Evolutionary conservation across 2,888 invertebrate genomes (phyloP).

Genomic region (Atrina japonica): DNA sequence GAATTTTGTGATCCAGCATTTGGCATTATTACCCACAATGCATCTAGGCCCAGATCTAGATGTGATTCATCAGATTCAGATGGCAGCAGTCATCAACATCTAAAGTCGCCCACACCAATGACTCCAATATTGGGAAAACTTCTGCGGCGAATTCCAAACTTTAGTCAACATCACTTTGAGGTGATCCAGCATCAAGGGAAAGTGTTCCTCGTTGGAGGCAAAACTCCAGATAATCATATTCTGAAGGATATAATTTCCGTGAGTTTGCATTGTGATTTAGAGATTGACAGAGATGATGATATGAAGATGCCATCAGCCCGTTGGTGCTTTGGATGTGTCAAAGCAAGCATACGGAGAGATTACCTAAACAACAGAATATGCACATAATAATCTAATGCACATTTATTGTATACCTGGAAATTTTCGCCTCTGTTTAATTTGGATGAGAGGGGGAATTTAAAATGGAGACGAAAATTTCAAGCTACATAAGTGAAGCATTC

Average conservation of each 20-base stretch:
- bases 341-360: conserved; percentile 49
- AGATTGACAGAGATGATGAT: conserved; percentile 21
- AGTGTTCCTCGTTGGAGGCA: conserved; percentile 64
- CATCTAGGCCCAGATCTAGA: conserved; percentile 48
- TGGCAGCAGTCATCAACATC: conserved; percentile 9
- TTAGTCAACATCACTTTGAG: conserved; percentile 67
- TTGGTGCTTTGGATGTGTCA: conserved; percentile 63
- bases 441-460: too few species aligned
- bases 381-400: too few species aligned
- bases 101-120: conserved; percentile 37
- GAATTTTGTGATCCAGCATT: conserved; percentile 49
- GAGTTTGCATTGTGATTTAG: conserved; percentile 27
- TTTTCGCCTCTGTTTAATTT: too few species aligned
- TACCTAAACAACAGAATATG: conserved; percentile 59
- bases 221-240: conserved; percentile 66
- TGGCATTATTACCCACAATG: conserved; percentile 32
- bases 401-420: too few species aligned
- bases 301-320: conserved; percentile 58
- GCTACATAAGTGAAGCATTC: too few species aligned
- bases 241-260: conserved; percentile 51
- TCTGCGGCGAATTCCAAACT: conserved; percentile 49
- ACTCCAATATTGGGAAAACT: conserved; percentile 52
- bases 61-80: conserved; percentile 38
- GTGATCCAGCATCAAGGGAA: conserved; percentile 65
- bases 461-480: too few species aligned